A percentile compares a stretch with the other conserved stretches of the same genome.
phyloP scores from a whole-genome alignment of 2,888 invertebrate genomes.

The Metallyticus violacea region DNA sequence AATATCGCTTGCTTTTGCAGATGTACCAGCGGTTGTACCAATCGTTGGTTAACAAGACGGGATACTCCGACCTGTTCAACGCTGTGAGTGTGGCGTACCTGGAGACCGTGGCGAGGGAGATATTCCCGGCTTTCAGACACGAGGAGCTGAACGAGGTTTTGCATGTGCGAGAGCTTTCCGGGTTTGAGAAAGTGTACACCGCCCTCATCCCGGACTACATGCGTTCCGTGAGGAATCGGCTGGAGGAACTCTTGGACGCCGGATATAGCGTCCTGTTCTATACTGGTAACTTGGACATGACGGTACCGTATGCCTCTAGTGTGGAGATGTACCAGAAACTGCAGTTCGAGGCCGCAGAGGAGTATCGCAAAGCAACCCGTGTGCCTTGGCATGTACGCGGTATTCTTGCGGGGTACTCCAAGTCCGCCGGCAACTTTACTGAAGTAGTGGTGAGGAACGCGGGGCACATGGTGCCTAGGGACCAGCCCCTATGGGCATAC shows the following conservation, averaged over 20 bases:
- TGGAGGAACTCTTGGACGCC: conserved; percentile 52
- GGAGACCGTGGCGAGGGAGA: not conserved
- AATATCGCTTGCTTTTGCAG: not conserved
- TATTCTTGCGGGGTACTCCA: conserved; percentile 43
- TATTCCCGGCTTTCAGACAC: conserved; percentile 34
- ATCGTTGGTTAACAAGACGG: conserved; percentile 39
- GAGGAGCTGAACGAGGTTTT: conserved; percentile 49
- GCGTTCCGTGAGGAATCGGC: conserved; percentile 56
- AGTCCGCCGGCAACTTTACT: conserved; percentile 39
- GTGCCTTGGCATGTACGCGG: conserved; percentile 43
- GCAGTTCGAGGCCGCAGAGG: conserved; percentile 44
- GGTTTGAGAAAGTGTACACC: conserved; percentile 52
- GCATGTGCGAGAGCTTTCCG: conserved; percentile 54
- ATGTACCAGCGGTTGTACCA: not conserved
- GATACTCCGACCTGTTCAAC: conserved; percentile 53
- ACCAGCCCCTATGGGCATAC: conserved; percentile 44
- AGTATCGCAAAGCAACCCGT: conserved; percentile 42
- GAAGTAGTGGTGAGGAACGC: conserved; percentile 43
- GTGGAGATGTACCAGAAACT: conserved; percentile 46
- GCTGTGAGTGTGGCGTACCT: conserved; percentile 45
- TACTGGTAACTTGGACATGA: conserved; percentile 55
- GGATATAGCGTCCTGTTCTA: conserved; percentile 41
- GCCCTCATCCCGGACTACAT: conserved; percentile 55
- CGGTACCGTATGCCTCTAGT: conserved; percentile 57
- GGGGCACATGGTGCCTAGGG: conserved; percentile 47